Evolutionary conservation across 2,797 vertebrate species (phyloP).

Genomic region (Sciurus carolinensis): DNA sequence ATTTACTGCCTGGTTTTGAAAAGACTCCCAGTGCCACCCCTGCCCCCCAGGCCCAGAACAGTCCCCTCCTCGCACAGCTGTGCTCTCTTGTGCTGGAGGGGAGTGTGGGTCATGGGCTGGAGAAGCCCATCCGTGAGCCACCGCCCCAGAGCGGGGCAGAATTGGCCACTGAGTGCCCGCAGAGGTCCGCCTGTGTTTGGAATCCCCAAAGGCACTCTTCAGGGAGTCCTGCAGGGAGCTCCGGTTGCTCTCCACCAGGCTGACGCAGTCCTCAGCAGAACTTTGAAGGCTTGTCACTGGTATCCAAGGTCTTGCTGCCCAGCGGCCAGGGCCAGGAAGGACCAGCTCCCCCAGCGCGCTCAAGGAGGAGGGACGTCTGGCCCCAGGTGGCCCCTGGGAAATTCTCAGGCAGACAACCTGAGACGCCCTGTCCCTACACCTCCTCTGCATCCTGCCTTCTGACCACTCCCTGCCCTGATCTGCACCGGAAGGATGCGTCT

Average conservation of each 20-base stretch:
- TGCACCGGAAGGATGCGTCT: not conserved
- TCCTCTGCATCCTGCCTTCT: not conserved
- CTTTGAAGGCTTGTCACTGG: not conserved
- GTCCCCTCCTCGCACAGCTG: not conserved
- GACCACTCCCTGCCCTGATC: not conserved
- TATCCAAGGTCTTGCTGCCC: not conserved
- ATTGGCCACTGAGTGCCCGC: not conserved
- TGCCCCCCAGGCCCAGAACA: not conserved
- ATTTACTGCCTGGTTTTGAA: not conserved
- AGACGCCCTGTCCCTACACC: not conserved
- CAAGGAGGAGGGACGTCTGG: not conserved
- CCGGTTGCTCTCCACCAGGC: rapidly evolving
- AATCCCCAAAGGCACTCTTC: not conserved
- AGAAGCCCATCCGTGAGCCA: not conserved
- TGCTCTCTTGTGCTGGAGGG: not conserved
- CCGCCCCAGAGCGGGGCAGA: not conserved
- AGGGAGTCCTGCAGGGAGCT: not conserved
- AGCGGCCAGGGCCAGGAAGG: not conserved
- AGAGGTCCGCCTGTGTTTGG: not conserved
- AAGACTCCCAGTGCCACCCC: not conserved
- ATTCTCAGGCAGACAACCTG: not conserved
- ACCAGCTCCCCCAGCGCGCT: not conserved
- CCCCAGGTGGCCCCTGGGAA: not conserved
- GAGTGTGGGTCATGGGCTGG: not conserved
- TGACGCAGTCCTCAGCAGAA: not conserved